Conservation (phyloP, 1,140 invertebrate genomes). For the Temnothorax curvispinosus region DNA sequence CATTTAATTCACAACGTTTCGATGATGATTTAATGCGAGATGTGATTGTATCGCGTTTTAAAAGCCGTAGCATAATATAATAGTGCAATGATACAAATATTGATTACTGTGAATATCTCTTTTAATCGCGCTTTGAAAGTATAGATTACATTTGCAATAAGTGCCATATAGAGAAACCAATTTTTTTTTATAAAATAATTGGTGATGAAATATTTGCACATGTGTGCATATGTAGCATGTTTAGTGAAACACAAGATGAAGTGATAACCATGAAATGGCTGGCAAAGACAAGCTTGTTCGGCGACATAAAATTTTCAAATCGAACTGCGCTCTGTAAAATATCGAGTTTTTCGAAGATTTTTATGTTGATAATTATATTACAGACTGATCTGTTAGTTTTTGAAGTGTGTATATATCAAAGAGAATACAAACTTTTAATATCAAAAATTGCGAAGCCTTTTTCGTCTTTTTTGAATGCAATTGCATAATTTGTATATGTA, state of each 20-base stretch:
- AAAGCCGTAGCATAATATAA: not conserved
- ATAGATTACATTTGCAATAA: constrained; percentile 12
- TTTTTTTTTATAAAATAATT: not conserved
- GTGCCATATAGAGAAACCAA: not conserved
- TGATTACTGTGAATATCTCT: constrained; percentile 17
- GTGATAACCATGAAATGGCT: not conserved
- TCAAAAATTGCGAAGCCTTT: constrained; percentile 11
- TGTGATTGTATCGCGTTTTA: not conserved
- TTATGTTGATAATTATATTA: constrained; percentile 39
- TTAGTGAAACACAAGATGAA: not conserved
- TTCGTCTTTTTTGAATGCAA: constrained; percentile 21
- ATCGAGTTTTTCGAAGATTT: constrained; percentile 31
- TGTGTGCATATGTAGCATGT: not conserved
- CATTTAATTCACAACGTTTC: constrained; percentile 21
- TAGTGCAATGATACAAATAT: constrained; percentile 11
- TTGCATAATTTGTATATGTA: constrained; percentile 32
- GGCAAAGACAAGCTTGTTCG: not conserved
- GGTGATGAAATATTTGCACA: not conserved
- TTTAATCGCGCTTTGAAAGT: constrained; percentile 9
- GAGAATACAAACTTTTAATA: constrained; percentile 24
- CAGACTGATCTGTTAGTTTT: constrained; percentile 36
- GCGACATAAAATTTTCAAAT: not conserved
- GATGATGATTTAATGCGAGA: constrained; percentile 2
- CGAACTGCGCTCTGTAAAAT: not conserved
- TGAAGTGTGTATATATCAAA: constrained; percentile 4